A percentile compares a stretch with the other conserved stretches of the same genome.
Evolutionary conservation across 2,797 vertebrate species (phyloP).

Genomic region (Pangasius larnaudii): DNA sequence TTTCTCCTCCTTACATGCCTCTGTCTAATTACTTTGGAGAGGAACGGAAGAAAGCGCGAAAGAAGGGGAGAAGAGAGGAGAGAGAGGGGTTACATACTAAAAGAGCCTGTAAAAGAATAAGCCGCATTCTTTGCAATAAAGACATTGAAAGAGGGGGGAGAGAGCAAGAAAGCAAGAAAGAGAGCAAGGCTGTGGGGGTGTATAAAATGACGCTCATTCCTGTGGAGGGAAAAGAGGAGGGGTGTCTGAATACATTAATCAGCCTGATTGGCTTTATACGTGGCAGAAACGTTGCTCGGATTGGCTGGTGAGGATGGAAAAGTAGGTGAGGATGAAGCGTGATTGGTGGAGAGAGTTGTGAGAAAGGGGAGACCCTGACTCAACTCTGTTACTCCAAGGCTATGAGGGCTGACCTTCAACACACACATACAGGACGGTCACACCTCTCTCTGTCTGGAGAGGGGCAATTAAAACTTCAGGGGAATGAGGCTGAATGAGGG

Average conservation of each 20-base stretch:
- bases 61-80: slow-evolving; percentile 48
- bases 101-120: slow-evolving; percentile 80
- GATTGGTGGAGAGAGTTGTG: slow-evolving; percentile 82
- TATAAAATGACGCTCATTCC: slow-evolving; percentile 55
- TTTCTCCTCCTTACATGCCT: slow-evolving; percentile 79
- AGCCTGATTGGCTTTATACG: slow-evolving; percentile 83
- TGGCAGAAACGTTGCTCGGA: slow-evolving; percentile 70
- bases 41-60: slow-evolving; percentile 46
- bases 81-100: slow-evolving; percentile 72
- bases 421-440: slow-evolving; percentile 48
- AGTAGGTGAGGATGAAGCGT: slow-evolving; percentile 65
- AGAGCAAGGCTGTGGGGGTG: slow-evolving; percentile 40
- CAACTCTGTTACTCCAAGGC: slow-evolving; percentile 79
- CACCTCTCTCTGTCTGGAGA: slow-evolving; percentile 60
- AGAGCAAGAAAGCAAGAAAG: slow-evolving; percentile 34
- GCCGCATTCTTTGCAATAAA: slow-evolving; percentile 81
- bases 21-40: slow-evolving; percentile 80
- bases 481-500: slow-evolving; percentile 50
- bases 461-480: slow-evolving; percentile 62
- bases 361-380: slow-evolving; percentile 89
- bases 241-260: slow-evolving; percentile 85
- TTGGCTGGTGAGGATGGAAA: slow-evolving; percentile 65
- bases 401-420: slow-evolving; percentile 75
- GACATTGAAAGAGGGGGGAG: slow-evolving; percentile 59
- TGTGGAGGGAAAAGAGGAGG: slow-evolving; percentile 36